Percentiles rank a stretch among this genome's conserved stretches.
Evolutionary conservation across 2,888 invertebrate species (phyloP).

Genomic region (Dasypolia templi): DNA sequence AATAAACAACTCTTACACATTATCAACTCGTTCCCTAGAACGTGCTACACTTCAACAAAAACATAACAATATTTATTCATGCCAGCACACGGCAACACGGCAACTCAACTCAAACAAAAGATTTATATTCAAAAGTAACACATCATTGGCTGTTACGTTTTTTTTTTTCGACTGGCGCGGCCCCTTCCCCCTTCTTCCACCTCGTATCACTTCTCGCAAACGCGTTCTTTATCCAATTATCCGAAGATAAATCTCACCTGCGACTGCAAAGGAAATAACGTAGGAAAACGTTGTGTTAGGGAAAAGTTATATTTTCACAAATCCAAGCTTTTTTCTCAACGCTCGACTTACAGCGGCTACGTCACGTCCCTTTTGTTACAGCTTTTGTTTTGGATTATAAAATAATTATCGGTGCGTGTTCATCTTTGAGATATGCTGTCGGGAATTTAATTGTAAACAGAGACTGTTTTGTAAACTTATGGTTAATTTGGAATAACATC

Average conservation of each 20-base stretch:
- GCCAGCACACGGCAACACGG: constrained; percentile 32
- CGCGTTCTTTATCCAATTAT: constrained; percentile 91
- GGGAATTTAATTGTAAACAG: constrained; percentile 25
- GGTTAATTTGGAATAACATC: neutral
- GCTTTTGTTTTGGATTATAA: constrained; percentile 71
- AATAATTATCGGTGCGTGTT: constrained; percentile 66
- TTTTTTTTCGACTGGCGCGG: constrained; percentile 69
- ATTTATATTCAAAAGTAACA: constrained; percentile 73
- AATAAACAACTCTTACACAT: neutral
- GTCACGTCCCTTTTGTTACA: constrained; percentile 72
- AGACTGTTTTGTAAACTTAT: constrained; percentile 9
- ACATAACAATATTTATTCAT: constrained; percentile 30
- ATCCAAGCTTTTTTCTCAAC: constrained; percentile 78
- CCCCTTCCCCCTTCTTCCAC: constrained; percentile 78
- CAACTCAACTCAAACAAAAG: constrained; percentile 64
- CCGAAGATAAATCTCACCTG: constrained; percentile 91
- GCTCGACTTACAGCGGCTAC: constrained; percentile 78
- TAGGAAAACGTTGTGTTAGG: constrained; percentile 82
- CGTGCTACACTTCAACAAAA: constrained; percentile 11
- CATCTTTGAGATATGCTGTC: constrained; percentile 38
- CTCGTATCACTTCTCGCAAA: constrained; percentile 88
- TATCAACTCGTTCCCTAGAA: neutral
- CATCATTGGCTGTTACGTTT: constrained; percentile 76
- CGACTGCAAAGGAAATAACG: constrained; percentile 87
- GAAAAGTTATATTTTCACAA: constrained; percentile 84